Base-by-base conservation (phyloP, 53 echinoderm and acorn worm genomes). In the Apostichopus leukothele region DNA sequence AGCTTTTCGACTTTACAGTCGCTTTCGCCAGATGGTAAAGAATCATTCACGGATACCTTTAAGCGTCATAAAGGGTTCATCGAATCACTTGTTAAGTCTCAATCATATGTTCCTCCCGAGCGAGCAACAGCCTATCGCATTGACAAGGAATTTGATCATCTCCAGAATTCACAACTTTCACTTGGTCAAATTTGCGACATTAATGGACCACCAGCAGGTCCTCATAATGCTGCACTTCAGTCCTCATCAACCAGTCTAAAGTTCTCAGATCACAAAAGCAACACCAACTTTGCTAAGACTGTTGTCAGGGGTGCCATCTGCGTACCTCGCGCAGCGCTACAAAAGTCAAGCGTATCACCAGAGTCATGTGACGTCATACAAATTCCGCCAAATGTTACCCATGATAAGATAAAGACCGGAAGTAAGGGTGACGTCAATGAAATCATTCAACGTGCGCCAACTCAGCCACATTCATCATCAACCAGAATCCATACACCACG, bases 341-440 rank as follows among this genome's bases (percentile, higher is more conserved):
- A 71, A 6, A 18, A 71, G 4, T 18, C 14, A 6, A 16, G 18
- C 18, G 18, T 16, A 18, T 71, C 71, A 6, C 20, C 18, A 18
- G 71, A 71, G 71, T 71, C 71, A n/a, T 68, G n/a, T 68, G 68
- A 68, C 19, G 68, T 68, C 68, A 68, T 20, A 68, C 68, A 18
- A 0, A 18, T 68, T 68, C 68, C 68, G 68, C 16, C 68, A 71
- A 71, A 71, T 18, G 18, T n/a, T 71, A 19, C 13, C 11, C 16
- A 5, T n/a, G 68, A 3, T n/a, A 71, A 71, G 71, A 19, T 18
- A 18, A 14, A 18, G 16, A 71, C 13, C 1, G 71, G 16, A 71
- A 63, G 63, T 63, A 1, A 16, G 71, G 18, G 4, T n/a, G 18
- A 19, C 18, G 71, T 6, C 3, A 19, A n/a, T 71, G 20, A n/a